Conservation (phyloP, 1,140 invertebrate species). For the Drosophila arawakana region DNA sequence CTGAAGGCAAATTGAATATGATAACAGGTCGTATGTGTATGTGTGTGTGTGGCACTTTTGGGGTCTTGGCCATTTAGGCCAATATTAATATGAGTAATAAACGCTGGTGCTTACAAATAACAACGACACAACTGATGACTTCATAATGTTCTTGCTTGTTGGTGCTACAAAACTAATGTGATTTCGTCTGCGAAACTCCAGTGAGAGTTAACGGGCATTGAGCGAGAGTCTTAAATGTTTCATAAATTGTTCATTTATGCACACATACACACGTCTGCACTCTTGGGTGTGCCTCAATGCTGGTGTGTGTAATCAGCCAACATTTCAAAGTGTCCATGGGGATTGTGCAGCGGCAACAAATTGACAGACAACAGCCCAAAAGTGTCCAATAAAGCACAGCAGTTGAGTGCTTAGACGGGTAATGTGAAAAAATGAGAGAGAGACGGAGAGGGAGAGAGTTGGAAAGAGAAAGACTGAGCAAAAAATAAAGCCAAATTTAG, state of each 20-base stretch:
- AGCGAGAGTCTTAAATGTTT: conserved; percentile 39
- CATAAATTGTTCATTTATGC: conserved; percentile 68
- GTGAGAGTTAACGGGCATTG: conserved; percentile 3
- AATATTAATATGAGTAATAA: conserved; percentile 45
- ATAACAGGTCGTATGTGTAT: background rate
- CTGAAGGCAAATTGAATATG: conserved; percentile 34
- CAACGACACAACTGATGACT: conserved; percentile 25
- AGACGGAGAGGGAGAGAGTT: background rate
- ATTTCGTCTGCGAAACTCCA: conserved; percentile 6
- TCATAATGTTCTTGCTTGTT: conserved; percentile 34
- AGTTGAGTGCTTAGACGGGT: background rate
- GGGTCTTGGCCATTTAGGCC: conserved; percentile 23
- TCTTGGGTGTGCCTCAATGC: conserved; percentile 11
- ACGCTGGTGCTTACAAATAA: conserved; percentile 24
- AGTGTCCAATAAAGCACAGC: conserved; percentile 23
- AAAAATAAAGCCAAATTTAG: background rate
- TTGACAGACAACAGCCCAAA: conserved; percentile 50
- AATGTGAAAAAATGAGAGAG: background rate
- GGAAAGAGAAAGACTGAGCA: background rate
- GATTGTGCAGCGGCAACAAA: conserved; percentile 44
- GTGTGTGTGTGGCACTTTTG: no score
- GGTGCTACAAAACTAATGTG: conserved; percentile 42
- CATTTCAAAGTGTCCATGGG: conserved; percentile 51
- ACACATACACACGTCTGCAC: background rate
- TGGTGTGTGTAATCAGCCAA: conserved; percentile 55